Base-by-base conservation (phyloP, 2,113 vertebrate genomes). In the Numenius arquata region DNA sequence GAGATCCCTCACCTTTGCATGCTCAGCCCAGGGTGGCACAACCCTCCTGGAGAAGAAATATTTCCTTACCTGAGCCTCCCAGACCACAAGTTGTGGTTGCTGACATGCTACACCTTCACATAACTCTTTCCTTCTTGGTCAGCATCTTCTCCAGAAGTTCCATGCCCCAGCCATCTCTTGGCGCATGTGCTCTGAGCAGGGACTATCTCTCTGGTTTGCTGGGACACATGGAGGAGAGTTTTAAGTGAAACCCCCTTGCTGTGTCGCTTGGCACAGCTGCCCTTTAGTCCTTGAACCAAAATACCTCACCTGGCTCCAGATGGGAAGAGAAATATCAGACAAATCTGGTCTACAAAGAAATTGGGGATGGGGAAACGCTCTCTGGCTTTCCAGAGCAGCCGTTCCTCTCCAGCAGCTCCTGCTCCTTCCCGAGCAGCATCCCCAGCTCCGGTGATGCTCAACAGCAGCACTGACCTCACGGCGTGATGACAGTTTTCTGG, bases 391-490 rank as follows among this genome's bases (percentile, higher is more conserved):
- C 4, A 29, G n/a, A 62, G 53, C 36, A 62, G 30, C 12, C 1
- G 1, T 26, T 7, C 11, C 3, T 0, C 5, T 36, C 43, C 15
- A 34, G 15, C 63, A 72, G 32, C 66, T 52, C 22, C 30, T 61
- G 15, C 17, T 30, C 8, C 40, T 56, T 48, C 65, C 71, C 0
- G 3, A 36, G 47, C 15, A 43, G 19, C 8, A 18, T 30, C 32
- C 16, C 23, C 0, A 0, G 36, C 27, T 66, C 30, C 1, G 0
- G 13, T 3, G 11, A 23, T 7, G 34, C 72, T 77, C 21, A 8
- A 4, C 0, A 0, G 29, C 43, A 62, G 17, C 22, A 14, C 22
- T 43, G 27, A 27, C 25, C 8, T 56, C 3, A 3, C 13, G 1
- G 0, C 5, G 7, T 6, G 32, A 17, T 23, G 26, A n/a, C 43